Evolutionary conservation across 2,888 invertebrate genomes (phyloP), one percentile per base, ranked within the genome.

Genomic region (Parelbella ahira): DNA sequence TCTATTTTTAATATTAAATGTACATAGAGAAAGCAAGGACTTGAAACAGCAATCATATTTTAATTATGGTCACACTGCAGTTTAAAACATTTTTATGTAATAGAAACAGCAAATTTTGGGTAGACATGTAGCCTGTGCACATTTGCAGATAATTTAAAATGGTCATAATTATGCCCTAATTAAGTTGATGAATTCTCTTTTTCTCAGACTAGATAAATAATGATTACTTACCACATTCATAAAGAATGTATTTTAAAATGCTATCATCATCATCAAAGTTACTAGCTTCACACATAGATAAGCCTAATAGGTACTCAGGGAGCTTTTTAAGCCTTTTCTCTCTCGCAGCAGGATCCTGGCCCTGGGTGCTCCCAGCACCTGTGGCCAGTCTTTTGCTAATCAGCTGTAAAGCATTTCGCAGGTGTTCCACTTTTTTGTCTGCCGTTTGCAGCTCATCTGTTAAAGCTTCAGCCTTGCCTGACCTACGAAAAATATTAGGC

Each of bases 251-350:
- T 53, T 91, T 91, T 54, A 93, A 74, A 50, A 90, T 77, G 78
- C 90, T 88, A 69, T 91, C 86, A 72, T 92, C 88, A 72, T 90
- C 81, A 79, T 91, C 86, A 88, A 76, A 71, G 63, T 89, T 91
- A 63, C 87, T 90, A 50, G 87, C 90, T 62, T 93, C 95, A 64
- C 89, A 89, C 92, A 94, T 93, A 45, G 91, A 92, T 50, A 92
- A 88, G 1, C 93, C 95, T 41, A 98, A 88, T 49, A 92, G 87
- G 68, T 93, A 94, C 70, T 97, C 97, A 2, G 95, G 93, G 53
- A 94, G 92, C 89, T 97, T 98, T 89, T 95, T 97, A 89, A 90
- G 82, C 56, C 91, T 88, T 73, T 93, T 93, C 53, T 95, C 95
- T 58, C 91, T 88, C 32, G 91, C 90, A 21, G 90, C 90, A 6